Base-by-base conservation (phyloP, 2,113 vertebrate species). In the Entomyzon cyanotis region DNA sequence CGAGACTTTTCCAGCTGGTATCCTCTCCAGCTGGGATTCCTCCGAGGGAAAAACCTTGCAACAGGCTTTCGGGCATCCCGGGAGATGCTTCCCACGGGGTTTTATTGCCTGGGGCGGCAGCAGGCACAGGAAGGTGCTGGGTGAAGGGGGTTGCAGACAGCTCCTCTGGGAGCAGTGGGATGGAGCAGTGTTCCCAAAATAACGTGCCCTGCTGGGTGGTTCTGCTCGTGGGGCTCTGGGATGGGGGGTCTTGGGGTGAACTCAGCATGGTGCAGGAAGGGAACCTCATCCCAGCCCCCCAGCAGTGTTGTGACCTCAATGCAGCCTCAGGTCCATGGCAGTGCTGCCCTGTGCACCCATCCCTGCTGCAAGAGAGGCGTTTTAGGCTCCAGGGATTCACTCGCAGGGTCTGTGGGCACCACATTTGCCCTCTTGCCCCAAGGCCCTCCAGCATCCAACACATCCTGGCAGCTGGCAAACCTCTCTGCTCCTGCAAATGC, bases 171-270 rank as follows among this genome's bases (percentile, higher is more conserved):
- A 67, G 47, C 42, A 8, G 31, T 7, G 8, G 37, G 30, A 23
- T 1, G 7, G 41, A 87, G 69, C 4, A 0, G 12, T 11, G 60
- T 5, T 18, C 49, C 37, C 70, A 39, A 1, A 6, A 1, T 23
- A 87, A 8, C 0, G 1, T 8, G 25, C 20, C 49, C 70, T 2
- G 4, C n/a, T 15, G 58, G 39, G 25, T 8, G 55, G 20, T n/a
- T 33, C 67, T 60, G 53, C 19, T 20, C 0, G 0, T 0, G 2
- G 58, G 20, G 42, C 25, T 82, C 15, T 1, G 5, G 58, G 44
- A 3, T 60, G 41, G 33, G 59, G 44, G 2, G 2, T 39, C 3
- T 13, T 23, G 83, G 56, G 41, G 28, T 30, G 35, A 49, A 30
- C 8, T 18, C 2, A 2, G 41, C 2, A 0, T 12, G 16, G 11